A percentile compares a stretch with the other conserved stretches of the same genome.
These are phyloP conservation scores for Ferdinandea cuprea DNA, from an alignment of 2,888 invertebrate genomes.

Conservation along the genomic window DNA sequence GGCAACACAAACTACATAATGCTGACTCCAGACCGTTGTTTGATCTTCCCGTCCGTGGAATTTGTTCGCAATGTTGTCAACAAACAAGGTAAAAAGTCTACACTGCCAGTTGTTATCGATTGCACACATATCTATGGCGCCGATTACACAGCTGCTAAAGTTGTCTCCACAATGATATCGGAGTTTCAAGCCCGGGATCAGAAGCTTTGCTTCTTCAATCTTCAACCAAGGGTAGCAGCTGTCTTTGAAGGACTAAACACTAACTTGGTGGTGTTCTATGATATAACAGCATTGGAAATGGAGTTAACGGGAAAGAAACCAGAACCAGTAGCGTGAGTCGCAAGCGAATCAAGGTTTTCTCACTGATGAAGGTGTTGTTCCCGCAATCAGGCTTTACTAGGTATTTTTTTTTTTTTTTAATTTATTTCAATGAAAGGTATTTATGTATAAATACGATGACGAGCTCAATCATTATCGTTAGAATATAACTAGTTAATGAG, in stretches of 20 bases:
- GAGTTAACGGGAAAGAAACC: constrained; percentile 83
- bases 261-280: constrained; percentile 90
- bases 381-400: constrained; percentile 2
- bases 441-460: constrained; percentile 24
- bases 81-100: constrained; percentile 89
- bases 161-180: constrained; percentile 89
- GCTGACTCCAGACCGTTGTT: constrained; percentile 93
- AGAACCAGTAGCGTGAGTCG: constrained; percentile 31
- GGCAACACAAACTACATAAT: constrained; percentile 91
- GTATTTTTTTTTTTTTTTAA: constrained; percentile 20
- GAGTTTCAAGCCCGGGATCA: constrained; percentile 90
- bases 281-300: constrained; percentile 88
- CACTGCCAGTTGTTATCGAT: constrained; percentile 91
- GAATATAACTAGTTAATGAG: constrained; percentile 46
- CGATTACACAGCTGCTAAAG: constrained; percentile 93
- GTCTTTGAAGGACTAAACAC: constrained; percentile 91
- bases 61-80: constrained; percentile 93
- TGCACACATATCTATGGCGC: constrained; percentile 95
- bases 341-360: constrained; percentile 22
- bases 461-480: constrained; percentile 27
- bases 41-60: constrained; percentile 95
- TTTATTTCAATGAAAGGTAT: constrained; percentile 28
- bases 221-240: constrained; percentile 91
- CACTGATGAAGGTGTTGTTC: constrained; percentile 2
- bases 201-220: constrained; percentile 91